Percentiles rank a stretch among this genome's conserved stretches.
Conservation (phyloP, 2,797 vertebrate genomes). For the Pantherophis vulpinus region DNA sequence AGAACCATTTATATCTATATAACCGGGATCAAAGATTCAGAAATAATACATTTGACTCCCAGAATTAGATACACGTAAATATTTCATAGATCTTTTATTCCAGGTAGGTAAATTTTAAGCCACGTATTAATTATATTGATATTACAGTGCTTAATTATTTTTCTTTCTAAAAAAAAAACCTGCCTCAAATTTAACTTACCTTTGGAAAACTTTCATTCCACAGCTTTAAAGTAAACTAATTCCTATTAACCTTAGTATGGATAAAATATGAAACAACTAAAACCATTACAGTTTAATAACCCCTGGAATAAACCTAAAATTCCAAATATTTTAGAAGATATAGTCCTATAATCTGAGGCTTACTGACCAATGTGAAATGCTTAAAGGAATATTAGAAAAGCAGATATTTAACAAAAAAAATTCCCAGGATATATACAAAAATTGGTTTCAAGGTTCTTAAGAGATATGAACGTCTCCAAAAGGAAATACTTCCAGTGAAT, state of each 20-base stretch:
- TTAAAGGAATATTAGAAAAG: conserved; percentile 52
- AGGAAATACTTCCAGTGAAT: not conserved
- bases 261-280: conserved; percentile 49
- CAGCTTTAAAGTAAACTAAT: conserved; percentile 29
- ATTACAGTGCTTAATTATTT: conserved; percentile 5
- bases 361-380: conserved; percentile 59
- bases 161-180: not conserved
- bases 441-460: not conserved
- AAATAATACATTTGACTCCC: not conserved
- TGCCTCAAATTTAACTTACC: conserved; percentile 7
- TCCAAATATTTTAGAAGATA: conserved; percentile 56
- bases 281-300: conserved; percentile 58
- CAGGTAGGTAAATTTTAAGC: not conserved
- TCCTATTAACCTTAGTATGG: conserved; percentile 39
- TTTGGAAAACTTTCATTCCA: conserved; percentile 40
- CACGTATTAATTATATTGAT: not conserved
- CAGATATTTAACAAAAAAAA: not conserved
- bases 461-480: not conserved
- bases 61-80: not conserved
- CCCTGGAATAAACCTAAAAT: conserved; percentile 67
- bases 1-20: not conserved
- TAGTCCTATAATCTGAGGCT: conserved; percentile 57
- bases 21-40: not conserved
- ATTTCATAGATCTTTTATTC: not conserved
- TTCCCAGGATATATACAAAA: not conserved